Base-by-base conservation (phyloP, 2,113 vertebrate species). In the Myrmecophaga tridactyla region DNA sequence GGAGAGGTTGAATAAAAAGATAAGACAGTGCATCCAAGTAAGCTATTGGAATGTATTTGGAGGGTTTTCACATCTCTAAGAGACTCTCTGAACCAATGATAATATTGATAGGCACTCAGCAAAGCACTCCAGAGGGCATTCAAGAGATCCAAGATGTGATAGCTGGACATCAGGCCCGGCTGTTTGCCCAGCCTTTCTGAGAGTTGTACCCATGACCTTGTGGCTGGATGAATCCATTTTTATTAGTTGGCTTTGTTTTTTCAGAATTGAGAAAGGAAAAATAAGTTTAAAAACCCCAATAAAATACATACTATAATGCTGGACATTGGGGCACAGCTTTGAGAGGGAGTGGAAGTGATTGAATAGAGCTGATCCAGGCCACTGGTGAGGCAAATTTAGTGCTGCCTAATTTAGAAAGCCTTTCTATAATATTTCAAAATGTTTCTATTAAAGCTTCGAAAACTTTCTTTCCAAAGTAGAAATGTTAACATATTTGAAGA, bases 1-100 rank as follows among this genome's bases (percentile, higher is more conserved):
- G 36, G 53, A 90, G 29, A 93, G 43, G 86, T 65, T 65, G 53
- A 93, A 84, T 78, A 39, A 60, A 93, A 94, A 84, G 36, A 34
- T 27, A 58, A 96, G 41, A 85, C 20, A 81, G 29, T 53, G 10
- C 15, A 53, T 83, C n/a, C 7, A 51, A 34, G 23, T 77, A 23
- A 72, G 73, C 21, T 91, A 70, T 65, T 81, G 29, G 70, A 86
- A 72, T 72, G 89, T 93, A 34, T 43, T 4, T 78, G 31, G 11
- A 62, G 73, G n/a, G 46, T 34, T 94, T 65, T 86, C 20, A 92
- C 89, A 77, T 46, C 27, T 70, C 89, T 67, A n/a, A 86, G 51
- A 77, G n/a, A 78, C 43, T 9, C 48, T 91, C 36, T 86, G 34
- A 31, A 75, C 39, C 80, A 92, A 53, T 58, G 89, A 23, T 9